phyloP scores from a whole-genome alignment of 2,888 invertebrate genomes.

The Lasioglossum malachurum region DNA sequence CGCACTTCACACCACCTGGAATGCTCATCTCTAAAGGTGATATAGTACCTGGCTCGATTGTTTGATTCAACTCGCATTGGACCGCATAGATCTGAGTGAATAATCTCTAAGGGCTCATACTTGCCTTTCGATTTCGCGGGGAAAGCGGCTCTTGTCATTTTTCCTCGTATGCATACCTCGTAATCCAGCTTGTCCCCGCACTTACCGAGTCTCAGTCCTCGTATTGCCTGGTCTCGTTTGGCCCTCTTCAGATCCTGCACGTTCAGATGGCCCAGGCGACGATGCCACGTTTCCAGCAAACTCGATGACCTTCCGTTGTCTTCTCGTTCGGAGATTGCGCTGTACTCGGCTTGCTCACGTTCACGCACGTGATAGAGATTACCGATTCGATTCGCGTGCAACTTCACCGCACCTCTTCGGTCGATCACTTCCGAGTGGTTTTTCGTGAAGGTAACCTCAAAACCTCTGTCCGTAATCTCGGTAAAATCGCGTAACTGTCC shows the following conservation, averaged over 20 bases:
- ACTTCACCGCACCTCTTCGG: too few relatives aligned
- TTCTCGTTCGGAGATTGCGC: too few relatives aligned
- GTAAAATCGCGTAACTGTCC: not conserved
- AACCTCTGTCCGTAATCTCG: too few relatives aligned
- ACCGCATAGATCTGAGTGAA: not conserved
- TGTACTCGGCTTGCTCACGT: too few relatives aligned
- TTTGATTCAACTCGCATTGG: not conserved
- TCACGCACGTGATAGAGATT: too few relatives aligned
- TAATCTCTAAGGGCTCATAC: not conserved
- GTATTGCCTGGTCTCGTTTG: not conserved
- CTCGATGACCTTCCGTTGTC: not conserved
- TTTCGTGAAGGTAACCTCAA: too few relatives aligned
- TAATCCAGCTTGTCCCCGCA: not conserved
- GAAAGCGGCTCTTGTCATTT: not conserved
- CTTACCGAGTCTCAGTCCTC: slow-evolving; percentile 15
- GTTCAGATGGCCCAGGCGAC: not conserved
- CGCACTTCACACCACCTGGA: not conserved
- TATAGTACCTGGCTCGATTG: not conserved
- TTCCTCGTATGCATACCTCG: not conserved
- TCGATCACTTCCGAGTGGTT: too few relatives aligned
- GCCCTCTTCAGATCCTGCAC: not conserved
- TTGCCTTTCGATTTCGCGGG: not conserved
- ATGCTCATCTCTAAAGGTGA: not conserved
- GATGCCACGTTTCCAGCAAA: not conserved
- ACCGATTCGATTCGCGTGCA: too few relatives aligned